Conservation (phyloP, 2,113 vertebrate species). For the Neodon shergylaensis region DNA sequence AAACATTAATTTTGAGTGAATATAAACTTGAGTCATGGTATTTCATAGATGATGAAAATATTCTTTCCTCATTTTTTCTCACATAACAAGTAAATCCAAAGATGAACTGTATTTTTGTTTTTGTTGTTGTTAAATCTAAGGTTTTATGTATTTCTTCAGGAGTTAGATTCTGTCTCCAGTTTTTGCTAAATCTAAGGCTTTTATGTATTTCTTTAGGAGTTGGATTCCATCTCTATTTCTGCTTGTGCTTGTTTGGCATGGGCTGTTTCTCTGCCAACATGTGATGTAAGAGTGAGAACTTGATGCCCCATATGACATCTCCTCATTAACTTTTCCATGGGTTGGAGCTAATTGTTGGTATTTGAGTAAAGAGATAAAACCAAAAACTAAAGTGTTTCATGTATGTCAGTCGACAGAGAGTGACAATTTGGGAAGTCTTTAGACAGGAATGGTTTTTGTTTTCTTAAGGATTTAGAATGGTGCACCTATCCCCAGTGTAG, state of each 20-base stretch:
- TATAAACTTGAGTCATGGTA: background rate
- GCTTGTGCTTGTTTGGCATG: background rate
- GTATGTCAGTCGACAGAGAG: no score
- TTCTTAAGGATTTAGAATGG: background rate
- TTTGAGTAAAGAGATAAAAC: background rate
- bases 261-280: background rate
- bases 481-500: background rate
- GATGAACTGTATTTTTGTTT: background rate
- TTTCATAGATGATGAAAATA: background rate
- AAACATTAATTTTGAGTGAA: background rate
- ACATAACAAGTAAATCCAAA: background rate
- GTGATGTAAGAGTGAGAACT: no score
- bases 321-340: background rate
- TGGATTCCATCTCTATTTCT: background rate
- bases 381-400: no score
- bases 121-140: background rate
- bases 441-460: background rate
- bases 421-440: background rate
- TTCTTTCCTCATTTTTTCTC: background rate
- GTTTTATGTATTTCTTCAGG: background rate
- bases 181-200: background rate
- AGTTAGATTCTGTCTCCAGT: rapidly evolving
- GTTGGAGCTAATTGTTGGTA: background rate
- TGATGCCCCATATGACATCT: background rate
- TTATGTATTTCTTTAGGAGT: rapidly evolving